Base-by-base conservation (phyloP, 2,113 vertebrate species). In the Pterocles gutturalis region DNA sequence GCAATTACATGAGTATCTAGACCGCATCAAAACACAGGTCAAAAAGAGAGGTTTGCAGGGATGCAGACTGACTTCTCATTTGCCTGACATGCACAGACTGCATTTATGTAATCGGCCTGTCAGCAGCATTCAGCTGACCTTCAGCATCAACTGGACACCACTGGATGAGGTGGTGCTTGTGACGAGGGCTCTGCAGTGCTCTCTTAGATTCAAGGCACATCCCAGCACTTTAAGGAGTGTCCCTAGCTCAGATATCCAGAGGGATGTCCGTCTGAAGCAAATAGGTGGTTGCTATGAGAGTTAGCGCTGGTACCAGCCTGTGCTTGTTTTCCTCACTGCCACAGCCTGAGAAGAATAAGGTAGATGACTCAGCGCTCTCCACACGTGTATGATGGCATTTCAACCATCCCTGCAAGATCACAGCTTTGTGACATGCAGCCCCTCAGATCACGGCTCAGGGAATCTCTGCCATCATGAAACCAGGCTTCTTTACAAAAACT, bases 261-360 rank as follows among this genome's bases (percentile, higher is more conserved):
- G 38, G 79, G 33, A 46, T 4, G 3, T 73, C 67, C 58, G 20
- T 69, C 82, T 83, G 75, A 81, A 80, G 75, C 61, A 82, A 77
- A 69, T 5, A 77, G 45, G 38, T 69, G 46, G 62, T 72, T 93
- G 82, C 75, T 88, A n/a, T 75, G 87, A 90, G 93, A 80, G 46
- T 77, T 33, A 61, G 45, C 3, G 1, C n/a, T 86, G 65, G 26
- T 62, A 72, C 1, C 5, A 85, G 41, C 20, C 61, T 36, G 29
- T 49, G 69, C 65, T 65, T 62, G 54, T 75, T 95, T 86, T 91
- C 46, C 4, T 5, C 17, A 48, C 57, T 72, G 57, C 69, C 73
- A 76, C 48, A 82, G 73, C 49, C 65, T 46, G 46, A 85, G 62
- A 94, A 89, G 83, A 82, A 91, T 2, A 7, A 91, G 60, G 70